These are phyloP conservation scores for Drosophila formosana DNA, from an alignment of 2,888 invertebrate genomes.

Conservation along the genomic window DNA sequence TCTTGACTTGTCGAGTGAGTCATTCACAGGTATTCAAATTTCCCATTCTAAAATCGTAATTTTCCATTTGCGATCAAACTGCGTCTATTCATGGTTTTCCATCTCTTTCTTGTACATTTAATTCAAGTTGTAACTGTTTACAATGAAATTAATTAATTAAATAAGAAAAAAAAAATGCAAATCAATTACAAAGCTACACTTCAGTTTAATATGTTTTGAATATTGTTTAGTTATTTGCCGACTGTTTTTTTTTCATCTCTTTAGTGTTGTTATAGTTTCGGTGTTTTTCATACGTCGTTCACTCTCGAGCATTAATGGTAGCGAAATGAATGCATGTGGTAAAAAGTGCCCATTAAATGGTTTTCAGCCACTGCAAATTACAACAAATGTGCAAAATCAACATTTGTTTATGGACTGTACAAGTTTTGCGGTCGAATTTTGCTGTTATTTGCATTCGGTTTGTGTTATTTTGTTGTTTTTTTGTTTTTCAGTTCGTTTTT, in stretches of 20 bases:
- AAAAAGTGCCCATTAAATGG: conserved; percentile 24
- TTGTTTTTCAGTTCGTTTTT: not conserved
- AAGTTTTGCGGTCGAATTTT: conserved; percentile 21
- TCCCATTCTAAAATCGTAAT: not conserved
- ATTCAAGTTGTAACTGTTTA: no score
- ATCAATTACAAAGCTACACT: not conserved
- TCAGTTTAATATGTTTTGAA: not conserved
- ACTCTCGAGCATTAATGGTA: not conserved
- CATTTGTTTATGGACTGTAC: conserved; percentile 41
- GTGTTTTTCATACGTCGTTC: not conserved
- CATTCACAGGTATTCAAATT: not conserved
- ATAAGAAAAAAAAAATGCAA: not conserved
- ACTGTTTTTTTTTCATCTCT: not conserved
- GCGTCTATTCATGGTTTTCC: no score
- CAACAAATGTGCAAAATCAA: conserved; percentile 39
- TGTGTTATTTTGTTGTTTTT: not conserved
- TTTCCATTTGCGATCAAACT: no score
- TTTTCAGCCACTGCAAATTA: conserved; percentile 9
- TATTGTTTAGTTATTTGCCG: conserved; percentile 1
- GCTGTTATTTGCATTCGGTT: conserved; percentile 6
- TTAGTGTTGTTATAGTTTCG: conserved; percentile 1
- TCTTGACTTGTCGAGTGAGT: not conserved
- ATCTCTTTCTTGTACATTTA: no score
- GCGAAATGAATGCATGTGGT: conserved; percentile 7
- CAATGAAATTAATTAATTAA: no score